These are phyloP conservation scores for Umimayanthus chanpuru DNA, from an alignment of 92 coral and sea anemone genomes.

Conservation along the genomic window DNA sequence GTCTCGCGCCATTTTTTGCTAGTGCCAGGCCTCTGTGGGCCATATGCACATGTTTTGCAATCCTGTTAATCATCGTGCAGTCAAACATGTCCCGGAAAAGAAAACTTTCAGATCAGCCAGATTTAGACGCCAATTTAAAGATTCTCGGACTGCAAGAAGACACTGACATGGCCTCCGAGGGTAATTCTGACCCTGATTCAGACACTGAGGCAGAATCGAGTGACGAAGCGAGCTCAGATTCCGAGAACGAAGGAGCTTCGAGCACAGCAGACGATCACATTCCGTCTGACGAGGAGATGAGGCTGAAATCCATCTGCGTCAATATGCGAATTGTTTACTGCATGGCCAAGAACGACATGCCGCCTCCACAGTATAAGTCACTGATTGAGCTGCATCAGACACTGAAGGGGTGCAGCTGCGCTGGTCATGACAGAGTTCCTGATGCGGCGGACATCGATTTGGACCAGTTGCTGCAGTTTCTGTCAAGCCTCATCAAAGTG, in stretches of 20 bases:
- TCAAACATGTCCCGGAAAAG: background rate
- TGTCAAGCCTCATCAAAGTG: background rate
- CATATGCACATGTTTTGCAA: background rate
- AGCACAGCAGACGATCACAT: background rate
- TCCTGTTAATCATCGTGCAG: too few species aligned
- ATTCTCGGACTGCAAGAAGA: background rate
- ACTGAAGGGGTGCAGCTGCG: background rate
- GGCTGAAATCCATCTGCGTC: background rate
- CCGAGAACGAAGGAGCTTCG: background rate
- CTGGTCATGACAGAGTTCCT: background rate
- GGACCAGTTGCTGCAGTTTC: background rate
- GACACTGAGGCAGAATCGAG: background rate
- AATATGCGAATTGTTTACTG: background rate
- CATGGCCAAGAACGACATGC: background rate
- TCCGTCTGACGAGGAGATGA: background rate
- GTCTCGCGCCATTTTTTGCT: background rate
- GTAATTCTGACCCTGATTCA: background rate
- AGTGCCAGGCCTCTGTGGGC: constrained; percentile 7
- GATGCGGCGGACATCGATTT: background rate
- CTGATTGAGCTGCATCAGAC: background rate
- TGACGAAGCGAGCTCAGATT: background rate
- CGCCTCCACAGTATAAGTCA: background rate
- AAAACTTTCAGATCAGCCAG: background rate
- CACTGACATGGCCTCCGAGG: background rate
- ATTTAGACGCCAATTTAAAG: too few species aligned